These are phyloP conservation scores for Battus philenor DNA, from an alignment of 1,140 invertebrate species.

Conservation along the genomic window DNA sequence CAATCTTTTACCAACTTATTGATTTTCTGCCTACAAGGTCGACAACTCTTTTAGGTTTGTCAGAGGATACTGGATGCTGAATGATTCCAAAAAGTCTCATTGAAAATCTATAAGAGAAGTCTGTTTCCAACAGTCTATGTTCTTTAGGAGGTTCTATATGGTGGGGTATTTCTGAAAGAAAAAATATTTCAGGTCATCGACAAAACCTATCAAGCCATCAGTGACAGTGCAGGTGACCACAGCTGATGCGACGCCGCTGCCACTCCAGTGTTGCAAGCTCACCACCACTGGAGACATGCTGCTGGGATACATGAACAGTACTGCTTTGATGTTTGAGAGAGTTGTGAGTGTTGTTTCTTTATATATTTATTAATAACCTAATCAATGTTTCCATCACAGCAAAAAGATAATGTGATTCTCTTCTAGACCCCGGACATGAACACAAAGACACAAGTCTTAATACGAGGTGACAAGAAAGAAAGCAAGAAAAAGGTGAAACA, in stretches of 20 bases:
- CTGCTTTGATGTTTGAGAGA: slow-evolving; percentile 78
- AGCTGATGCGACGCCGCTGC: slow-evolving; percentile 55
- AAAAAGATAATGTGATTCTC: too few relatives aligned
- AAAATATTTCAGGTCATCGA: slow-evolving; percentile 71
- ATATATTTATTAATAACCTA: slow-evolving; percentile 5
- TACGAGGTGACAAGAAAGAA: slow-evolving; percentile 42
- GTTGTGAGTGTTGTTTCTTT: slow-evolving; percentile 73
- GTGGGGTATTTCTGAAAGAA: too few relatives aligned
- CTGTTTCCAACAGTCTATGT: slow-evolving; percentile 13
- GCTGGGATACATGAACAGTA: slow-evolving; percentile 36
- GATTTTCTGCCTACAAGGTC: too few relatives aligned
- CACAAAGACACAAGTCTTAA: slow-evolving; percentile 66
- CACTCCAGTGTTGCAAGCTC: slow-evolving; percentile 69
- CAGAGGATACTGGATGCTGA: too few relatives aligned
- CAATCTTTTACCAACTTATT: too few relatives aligned
- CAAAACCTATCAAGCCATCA: slow-evolving; percentile 84
- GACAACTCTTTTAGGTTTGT: too few relatives aligned
- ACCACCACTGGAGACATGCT: slow-evolving; percentile 66
- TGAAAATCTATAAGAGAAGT: too few relatives aligned
- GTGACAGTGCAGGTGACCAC: slow-evolving; percentile 82
- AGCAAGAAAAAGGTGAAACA: slow-evolving; percentile 35
- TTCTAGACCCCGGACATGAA: slow-evolving; percentile 56
- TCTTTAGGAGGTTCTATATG: too few relatives aligned
- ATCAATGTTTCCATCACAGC: too few relatives aligned
- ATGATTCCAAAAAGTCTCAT: too few relatives aligned